Evolutionary conservation across 1,140 invertebrate genomes (phyloP), one percentile per base, ranked within the genome.

Genomic region (Leptinotarsa lineolata): DNA sequence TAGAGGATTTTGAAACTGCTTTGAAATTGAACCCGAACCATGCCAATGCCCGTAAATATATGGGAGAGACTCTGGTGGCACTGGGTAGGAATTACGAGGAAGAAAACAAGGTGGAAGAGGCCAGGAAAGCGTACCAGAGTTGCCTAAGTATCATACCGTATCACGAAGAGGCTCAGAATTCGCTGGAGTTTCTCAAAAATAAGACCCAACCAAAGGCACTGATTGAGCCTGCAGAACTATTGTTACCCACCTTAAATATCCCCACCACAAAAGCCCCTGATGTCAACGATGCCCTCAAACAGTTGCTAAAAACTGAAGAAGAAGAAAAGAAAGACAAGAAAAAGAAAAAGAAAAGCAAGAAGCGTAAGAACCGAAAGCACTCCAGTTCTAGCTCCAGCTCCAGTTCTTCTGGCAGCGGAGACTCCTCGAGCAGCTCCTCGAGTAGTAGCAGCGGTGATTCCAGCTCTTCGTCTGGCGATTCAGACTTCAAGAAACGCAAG

Each of bases 1-100:
- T 98, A 78, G 93, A 95, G 80, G 96, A 98, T 86, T 97, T 98
- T 87, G 95, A 97, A 85, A 91, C 91, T 44, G 96, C 96, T 3
- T 85, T 97, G 44, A 92, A 94, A 82, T 83, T 95, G 18, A 96
- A 97, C 86, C 92, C 92, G 20, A 93, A 90, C 72, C 96, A 98
- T 86, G 90, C 90, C n/a, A 98, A 98, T 88, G 96, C 95, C 58
- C 90, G 93, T 68, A 97, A 97, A 85, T 98, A 98, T 86, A 91
- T 97, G 88, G 93, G 94, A 21, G 95, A 98, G 84, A 98, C 96
- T 2, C 84, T 97, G 15, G 91, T 97, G 1, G 96, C 95, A 0
- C 85, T 92, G 77, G 94, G 90, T 79, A 90, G 92, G 74, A 94
- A 92, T 81, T 94, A 92, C 81, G 93, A 94, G 82, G 93, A 94